Percentiles rank a stretch among this genome's conserved stretches.
phyloP scores from a whole-genome alignment of 2,113 vertebrate genomes.

The Dromaius novaehollandiae region DNA sequence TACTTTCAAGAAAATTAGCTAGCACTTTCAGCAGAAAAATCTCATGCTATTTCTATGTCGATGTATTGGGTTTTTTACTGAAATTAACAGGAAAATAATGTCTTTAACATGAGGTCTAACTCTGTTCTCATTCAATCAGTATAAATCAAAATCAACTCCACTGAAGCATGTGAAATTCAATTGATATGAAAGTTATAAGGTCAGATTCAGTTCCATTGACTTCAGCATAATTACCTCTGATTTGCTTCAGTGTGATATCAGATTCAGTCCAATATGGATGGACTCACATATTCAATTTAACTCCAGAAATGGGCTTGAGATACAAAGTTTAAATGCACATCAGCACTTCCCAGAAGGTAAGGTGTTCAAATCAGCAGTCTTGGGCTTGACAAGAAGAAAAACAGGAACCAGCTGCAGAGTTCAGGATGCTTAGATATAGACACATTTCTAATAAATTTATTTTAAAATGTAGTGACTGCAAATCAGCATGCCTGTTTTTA shows the following conservation, averaged over 20 bases:
- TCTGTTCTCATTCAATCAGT: neutral
- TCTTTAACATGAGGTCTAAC: neutral
- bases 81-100: neutral
- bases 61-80: neutral
- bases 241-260: neutral
- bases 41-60: neutral
- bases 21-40: neutral
- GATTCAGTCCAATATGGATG: neutral
- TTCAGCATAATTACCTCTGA: neutral
- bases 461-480: neutral
- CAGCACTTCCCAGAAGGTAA: neutral
- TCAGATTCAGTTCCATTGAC: neutral
- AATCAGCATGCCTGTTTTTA: neutral
- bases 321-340: neutral
- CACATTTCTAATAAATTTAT: neutral
- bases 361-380: neutral
- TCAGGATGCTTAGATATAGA: neutral
- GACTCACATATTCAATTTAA: neutral
- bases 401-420: neutral
- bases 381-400: neutral
- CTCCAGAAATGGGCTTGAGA: neutral
- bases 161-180: neutral
- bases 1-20: conserved; percentile 13
- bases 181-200: accelerated
- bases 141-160: neutral